Conservation (phyloP, 2,113 vertebrate genomes). For the Periophthalmus modestus region DNA sequence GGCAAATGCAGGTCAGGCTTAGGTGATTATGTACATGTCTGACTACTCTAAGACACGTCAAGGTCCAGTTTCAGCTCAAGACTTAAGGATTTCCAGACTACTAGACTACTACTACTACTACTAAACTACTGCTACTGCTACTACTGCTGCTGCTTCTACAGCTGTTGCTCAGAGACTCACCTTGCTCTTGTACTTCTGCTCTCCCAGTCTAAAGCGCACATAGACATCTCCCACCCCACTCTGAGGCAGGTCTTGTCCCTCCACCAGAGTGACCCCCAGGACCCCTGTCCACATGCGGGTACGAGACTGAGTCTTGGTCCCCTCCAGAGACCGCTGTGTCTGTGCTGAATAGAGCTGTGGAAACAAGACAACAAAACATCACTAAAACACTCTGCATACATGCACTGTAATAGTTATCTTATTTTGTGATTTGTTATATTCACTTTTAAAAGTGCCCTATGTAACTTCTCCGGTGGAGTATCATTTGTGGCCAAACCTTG, state of each 20-base stretch:
- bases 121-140: too few species aligned
- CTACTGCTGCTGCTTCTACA: too few species aligned
- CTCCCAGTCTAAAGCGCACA: conserved; percentile 88
- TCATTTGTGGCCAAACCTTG: too few species aligned
- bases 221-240: conserved; percentile 83
- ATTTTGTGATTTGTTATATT: too few species aligned
- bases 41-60: too few species aligned
- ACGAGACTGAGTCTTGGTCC: conserved; percentile 69
- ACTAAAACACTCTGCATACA: neutral
- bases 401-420: neutral
- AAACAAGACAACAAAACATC: neutral
- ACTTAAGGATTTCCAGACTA: too few species aligned
- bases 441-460: too few species aligned
- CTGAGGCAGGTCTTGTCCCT: conserved; percentile 86
- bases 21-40: too few species aligned
- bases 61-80: too few species aligned
- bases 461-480: too few species aligned
- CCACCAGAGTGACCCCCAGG: conserved; percentile 86
- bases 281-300: conserved; percentile 88
- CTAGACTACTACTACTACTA: too few species aligned
- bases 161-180: conserved; percentile 62
- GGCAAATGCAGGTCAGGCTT: too few species aligned
- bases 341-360: conserved; percentile 55
- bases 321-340: conserved; percentile 28
- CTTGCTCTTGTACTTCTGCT: conserved; percentile 96